These are phyloP conservation scores for Exocentrus adspersus DNA, from an alignment of 2,888 invertebrate genomes.

Conservation along the genomic window DNA sequence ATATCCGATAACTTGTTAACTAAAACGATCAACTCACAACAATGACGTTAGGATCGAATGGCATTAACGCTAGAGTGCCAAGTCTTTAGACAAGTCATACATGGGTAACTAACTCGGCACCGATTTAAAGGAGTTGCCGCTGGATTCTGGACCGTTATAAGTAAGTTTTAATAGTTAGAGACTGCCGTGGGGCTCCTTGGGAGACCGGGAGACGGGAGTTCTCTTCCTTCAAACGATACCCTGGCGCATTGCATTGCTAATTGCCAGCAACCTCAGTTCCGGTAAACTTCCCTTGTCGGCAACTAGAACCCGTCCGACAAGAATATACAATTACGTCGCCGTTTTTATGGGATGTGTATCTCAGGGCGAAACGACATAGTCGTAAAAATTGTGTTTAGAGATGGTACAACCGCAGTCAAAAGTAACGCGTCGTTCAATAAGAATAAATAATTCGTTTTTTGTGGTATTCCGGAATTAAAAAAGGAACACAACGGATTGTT, in stretches of 20 bases:
- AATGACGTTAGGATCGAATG: constrained; percentile 2
- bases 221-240: constrained; percentile 54
- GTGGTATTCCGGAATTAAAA: no score
- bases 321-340: constrained; percentile 46
- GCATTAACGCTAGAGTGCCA: constrained; percentile 1
- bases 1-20: no score
- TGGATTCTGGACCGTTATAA: constrained; percentile 26
- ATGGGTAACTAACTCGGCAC: constrained; percentile 5
- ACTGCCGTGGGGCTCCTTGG: constrained; percentile 49
- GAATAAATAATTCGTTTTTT: no score
- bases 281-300: constrained; percentile 10
- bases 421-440: no score
- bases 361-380: background rate
- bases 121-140: constrained; percentile 12
- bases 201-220: constrained; percentile 50
- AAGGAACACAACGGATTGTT: no score
- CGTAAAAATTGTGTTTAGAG: background rate
- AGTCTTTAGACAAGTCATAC: constrained; percentile 11
- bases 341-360: constrained; percentile 8
- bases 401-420: no score
- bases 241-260: constrained; percentile 56
- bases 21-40: background rate
- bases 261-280: constrained; percentile 52
- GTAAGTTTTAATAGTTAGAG: constrained; percentile 33
- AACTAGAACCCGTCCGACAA: constrained; percentile 31